Base-by-base conservation (phyloP, 2,888 invertebrate genomes). In the Acronicta aceris region DNA sequence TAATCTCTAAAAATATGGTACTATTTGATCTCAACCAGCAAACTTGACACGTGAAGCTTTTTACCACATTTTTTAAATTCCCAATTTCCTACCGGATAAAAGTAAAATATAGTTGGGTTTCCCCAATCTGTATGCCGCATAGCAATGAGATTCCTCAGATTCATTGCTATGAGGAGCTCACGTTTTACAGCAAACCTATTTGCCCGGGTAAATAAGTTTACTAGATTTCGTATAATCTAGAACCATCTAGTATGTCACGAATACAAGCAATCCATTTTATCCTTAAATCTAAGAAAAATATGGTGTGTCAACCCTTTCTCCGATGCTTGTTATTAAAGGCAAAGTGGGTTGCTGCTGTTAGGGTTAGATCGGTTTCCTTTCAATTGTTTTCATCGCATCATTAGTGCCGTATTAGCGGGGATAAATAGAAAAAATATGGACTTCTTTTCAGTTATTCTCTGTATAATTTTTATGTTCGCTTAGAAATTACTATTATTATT, bases 91-190 rank as follows among this genome's bases (percentile, higher is more conserved):
- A 15, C 46, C 43, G 75, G 56, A 69, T 70, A 62, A 47, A 62
- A 74, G 74, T 67, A 70, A 70, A 70, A 74, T 70, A 74, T 74
- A 74, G 56, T 74, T 62, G 69, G 64, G 69, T 57, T 56, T 74
- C 36, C 52, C 56, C 64, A 74, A 70, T 70, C 75, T 70, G 74
- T 74, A 70, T 51, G 71, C 69, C 56, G 69, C 69, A 70, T 70
- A 74, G 74, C 74, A 70, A 70, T 74, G 69, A 70, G 69, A 57
- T 74, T 50, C 63, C 56, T 43, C 30, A 63, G 43, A 74, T 70
- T 70, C 74, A 69, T 69, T 67, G 68, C 73, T 43, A 5, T 53
- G 53, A 54, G 74, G 56, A 70, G 70, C 63, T 17, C 55, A 57
- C 74, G 64, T 70, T 52, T 70, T 62, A 74, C 46, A 74, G 40